Base-by-base conservation (phyloP, 1,140 invertebrate genomes). In the Matsumurasca onukii region DNA sequence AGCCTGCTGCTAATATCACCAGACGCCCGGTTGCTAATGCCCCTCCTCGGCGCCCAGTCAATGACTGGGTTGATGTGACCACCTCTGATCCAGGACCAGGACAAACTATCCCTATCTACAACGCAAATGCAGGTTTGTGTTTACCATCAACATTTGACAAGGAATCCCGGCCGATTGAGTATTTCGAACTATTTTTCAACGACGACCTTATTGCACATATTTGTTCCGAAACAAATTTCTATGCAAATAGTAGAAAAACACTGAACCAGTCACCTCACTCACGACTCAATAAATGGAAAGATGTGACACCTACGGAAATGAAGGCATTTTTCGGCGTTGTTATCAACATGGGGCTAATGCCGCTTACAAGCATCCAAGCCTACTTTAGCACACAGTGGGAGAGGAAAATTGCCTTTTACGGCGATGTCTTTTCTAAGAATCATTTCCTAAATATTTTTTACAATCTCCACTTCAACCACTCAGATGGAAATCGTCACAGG, bases 181-280 rank as follows among this genome's bases (percentile, higher is more conserved):
- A 61, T 20, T 61, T 61, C 20, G 5, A 3, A 12, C 57, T 61
- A 3, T 61, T 61, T 31, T 61, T 61, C 57, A 61, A 61, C 30
- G 57, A 61, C 22, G 27, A 25, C 5, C 24, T 61, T 29, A 29
- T 61, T 3, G 3, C 24, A 9, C 20, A 9, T 61, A 61, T 61
- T 61, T 61, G 57, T 29, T 3, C 5, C 13, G 57, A 61, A 61
- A 61, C 57, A 3, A 61, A 61, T 31, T 61, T 61, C 9, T 61
- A 3, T 29, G 57, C 25, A 12, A 31, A 61, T 27, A 61, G 22
- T 3, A 61, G 20, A 20, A 3, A 9, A 31, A 15, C 13, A 3
- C 2, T 12, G 9, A 29, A 2, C 15, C 25, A 5, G 3, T 61
- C 57, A 9, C 57, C 24, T 9, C 17, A 61, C 9, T 22, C 57